Evolutionary conservation across 2,888 invertebrate genomes (phyloP).

Genomic region (Seladonia tumulorum): DNA sequence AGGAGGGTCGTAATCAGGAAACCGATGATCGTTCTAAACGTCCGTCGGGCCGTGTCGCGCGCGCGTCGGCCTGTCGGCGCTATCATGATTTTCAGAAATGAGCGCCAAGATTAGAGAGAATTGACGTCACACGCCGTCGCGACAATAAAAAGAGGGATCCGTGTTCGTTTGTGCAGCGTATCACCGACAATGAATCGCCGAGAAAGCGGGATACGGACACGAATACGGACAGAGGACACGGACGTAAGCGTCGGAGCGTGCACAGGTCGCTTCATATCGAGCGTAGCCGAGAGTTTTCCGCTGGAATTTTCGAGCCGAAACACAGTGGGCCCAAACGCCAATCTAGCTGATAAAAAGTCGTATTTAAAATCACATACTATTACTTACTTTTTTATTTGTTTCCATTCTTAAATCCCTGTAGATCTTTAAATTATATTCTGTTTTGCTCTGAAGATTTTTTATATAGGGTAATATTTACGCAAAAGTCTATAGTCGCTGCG

Average conservation of each 20-base stretch:
- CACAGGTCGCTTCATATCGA: not conserved
- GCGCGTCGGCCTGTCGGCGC: slow-evolving; percentile 36
- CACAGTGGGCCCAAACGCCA: no score
- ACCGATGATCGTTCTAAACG: slow-evolving; percentile 63
- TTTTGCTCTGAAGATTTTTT: no score
- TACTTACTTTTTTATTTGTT: no score
- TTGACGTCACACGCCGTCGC: slow-evolving; percentile 74
- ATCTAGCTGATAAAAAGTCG: no score
- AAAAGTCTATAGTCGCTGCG: no score
- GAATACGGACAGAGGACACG: not conserved
- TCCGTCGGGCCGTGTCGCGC: slow-evolving; percentile 19
- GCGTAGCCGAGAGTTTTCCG: not conserved
- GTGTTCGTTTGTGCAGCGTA: slow-evolving; percentile 45
- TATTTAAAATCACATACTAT: no score
- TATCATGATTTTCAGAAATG: slow-evolving; percentile 69
- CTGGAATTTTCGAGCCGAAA: not conserved
- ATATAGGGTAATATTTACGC: no score
- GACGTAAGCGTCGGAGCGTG: slow-evolving; percentile 27
- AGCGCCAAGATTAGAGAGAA: slow-evolving; percentile 69
- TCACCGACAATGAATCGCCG: slow-evolving; percentile 54
- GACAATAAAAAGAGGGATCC: slow-evolving; percentile 68
- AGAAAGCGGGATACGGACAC: slow-evolving; percentile 44
- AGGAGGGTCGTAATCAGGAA: slow-evolving; percentile 63
- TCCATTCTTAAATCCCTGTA: no score
- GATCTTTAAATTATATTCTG: no score